Percentiles rank a stretch among this genome's conserved stretches.
phyloP scores from a whole-genome alignment of 1,140 invertebrate species.

The Drosophila paulistorum region DNA sequence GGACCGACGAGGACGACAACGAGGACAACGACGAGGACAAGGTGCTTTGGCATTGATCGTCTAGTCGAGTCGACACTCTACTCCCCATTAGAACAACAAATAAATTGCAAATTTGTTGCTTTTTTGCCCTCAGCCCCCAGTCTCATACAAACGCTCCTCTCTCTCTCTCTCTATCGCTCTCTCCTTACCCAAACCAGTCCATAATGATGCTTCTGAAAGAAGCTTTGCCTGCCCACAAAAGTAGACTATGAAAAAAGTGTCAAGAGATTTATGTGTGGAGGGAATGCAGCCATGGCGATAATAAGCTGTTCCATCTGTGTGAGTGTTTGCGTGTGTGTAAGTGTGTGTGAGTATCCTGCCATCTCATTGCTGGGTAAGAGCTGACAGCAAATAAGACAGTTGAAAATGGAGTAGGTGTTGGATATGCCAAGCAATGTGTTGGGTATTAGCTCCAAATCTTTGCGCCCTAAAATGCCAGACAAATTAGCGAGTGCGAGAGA shows the following conservation, averaged over 20 bases:
- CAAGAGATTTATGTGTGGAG: slow-evolving; percentile 69
- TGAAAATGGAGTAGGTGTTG: slow-evolving; percentile 61
- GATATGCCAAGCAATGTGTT: slow-evolving; percentile 49
- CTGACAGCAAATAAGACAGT: slow-evolving; percentile 72
- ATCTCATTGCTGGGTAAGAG: slow-evolving; percentile 18
- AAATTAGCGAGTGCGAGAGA: slow-evolving; percentile 30
- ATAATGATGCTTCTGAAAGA: background rate
- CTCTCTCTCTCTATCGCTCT: too few relatives aligned
- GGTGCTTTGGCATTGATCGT: slow-evolving; percentile 59
- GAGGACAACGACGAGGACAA: slow-evolving; percentile 1
- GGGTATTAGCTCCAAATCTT: slow-evolving; percentile 52
- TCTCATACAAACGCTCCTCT: too few relatives aligned
- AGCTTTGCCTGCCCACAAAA: slow-evolving; percentile 37
- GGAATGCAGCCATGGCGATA: slow-evolving; percentile 63
- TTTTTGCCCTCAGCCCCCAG: background rate
- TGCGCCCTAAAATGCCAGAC: slow-evolving; percentile 23
- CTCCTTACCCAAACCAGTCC: background rate
- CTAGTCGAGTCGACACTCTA: slow-evolving; percentile 42
- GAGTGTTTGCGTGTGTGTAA: background rate
- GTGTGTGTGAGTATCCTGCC: background rate
- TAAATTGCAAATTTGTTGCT: slow-evolving; percentile 70
- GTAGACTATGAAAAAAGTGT: slow-evolving; percentile 68
- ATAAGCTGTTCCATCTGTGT: slow-evolving; percentile 50
- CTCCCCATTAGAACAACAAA: slow-evolving; percentile 71
- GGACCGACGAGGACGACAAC: background rate